phyloP scores from a whole-genome alignment of 2,888 invertebrate species.

The Dynastes hyllus region DNA sequence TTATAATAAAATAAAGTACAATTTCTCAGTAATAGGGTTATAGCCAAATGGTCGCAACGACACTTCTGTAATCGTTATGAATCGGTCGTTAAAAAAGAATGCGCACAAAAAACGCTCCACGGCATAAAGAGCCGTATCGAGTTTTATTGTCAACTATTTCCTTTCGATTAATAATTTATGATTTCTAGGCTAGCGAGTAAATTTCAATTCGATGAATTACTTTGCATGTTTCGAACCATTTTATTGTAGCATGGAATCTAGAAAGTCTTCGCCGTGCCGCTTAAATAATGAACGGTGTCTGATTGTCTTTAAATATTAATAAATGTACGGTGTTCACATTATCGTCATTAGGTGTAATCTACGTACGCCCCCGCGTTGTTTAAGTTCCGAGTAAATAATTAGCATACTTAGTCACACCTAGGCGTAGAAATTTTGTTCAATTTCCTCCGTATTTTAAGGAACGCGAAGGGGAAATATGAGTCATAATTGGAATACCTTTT shows the following conservation, averaged over 20 bases:
- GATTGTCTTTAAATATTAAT: slow-evolving; percentile 3
- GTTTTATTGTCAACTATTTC: background rate
- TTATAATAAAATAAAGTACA: slow-evolving; percentile 2
- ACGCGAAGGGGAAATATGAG: no score
- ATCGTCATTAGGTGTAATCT: background rate
- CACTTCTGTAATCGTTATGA: background rate
- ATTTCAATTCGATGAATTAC: background rate
- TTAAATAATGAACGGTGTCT: background rate
- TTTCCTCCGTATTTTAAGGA: no score
- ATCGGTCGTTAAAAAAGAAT: background rate
- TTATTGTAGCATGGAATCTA: background rate
- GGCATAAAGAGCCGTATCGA: background rate
- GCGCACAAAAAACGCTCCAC: background rate
- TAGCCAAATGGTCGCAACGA: background rate
- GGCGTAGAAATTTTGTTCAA: no score
- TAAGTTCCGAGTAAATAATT: background rate
- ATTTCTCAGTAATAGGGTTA: slow-evolving; percentile 2
- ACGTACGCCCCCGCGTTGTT: background rate
- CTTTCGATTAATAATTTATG: background rate
- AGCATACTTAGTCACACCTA: background rate
- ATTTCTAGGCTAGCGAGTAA: background rate
- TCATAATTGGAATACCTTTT: no score
- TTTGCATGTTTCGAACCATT: background rate
- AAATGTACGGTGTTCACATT: background rate
- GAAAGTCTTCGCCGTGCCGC: background rate